Percentiles rank a stretch among this genome's conserved stretches.
Conservation (phyloP, 1,140 invertebrate genomes). For the Lepidostoma basale region DNA sequence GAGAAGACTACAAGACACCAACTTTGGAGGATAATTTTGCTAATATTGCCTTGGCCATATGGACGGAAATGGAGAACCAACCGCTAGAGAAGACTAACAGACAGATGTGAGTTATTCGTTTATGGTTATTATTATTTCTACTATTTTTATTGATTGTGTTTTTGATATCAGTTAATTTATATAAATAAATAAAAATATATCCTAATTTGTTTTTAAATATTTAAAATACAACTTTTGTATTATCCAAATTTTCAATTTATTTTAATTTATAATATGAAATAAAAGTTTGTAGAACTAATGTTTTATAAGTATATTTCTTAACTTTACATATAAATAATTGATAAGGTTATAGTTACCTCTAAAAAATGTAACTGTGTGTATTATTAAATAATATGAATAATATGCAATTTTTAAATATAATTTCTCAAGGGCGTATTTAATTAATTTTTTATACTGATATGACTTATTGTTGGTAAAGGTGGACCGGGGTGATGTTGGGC, state of each 20-base stretch:
- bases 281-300: no score
- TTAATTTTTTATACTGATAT: not conserved
- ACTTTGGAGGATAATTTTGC: slow-evolving; percentile 34
- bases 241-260: not conserved
- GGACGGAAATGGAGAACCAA: slow-evolving; percentile 32
- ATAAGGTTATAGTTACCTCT: no score
- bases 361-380: no score
- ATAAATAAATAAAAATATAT: not conserved
- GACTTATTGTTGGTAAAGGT: no score
- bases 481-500: slow-evolving; percentile 39
- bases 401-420: not conserved
- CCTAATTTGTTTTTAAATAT: not conserved
- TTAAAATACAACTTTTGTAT: not conserved
- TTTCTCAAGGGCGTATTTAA: not conserved
- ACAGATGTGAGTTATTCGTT: not conserved
- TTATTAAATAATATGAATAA: not conserved
- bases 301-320: no score
- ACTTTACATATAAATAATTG: no score
- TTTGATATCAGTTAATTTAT: not conserved
- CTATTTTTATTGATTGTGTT: not conserved
- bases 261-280: no score
- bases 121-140: not conserved
- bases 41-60: slow-evolving; percentile 40
- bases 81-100: not conserved
- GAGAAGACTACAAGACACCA: slow-evolving; percentile 10